phyloP scores from a whole-genome alignment of 2,888 invertebrate genomes.

The Plusia festucae region DNA sequence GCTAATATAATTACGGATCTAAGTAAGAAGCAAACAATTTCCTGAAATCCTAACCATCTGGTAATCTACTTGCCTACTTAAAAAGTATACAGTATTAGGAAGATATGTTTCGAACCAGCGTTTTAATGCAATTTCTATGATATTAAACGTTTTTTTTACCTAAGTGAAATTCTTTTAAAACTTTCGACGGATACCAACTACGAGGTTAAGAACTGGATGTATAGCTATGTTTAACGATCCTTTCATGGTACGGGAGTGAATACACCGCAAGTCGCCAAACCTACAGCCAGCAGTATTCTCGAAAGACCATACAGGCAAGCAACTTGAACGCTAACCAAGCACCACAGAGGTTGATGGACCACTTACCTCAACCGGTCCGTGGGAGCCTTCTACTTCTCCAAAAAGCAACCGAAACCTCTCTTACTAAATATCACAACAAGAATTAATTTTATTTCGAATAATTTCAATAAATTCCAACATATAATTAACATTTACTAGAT shows the following conservation, averaged over 20 bases:
- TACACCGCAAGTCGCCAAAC: background rate
- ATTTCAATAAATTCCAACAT: slow-evolving; percentile 82
- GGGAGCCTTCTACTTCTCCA: slow-evolving; percentile 73
- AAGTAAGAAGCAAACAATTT: too few relatives aligned
- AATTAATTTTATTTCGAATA: slow-evolving; percentile 81
- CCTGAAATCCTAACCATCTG: too few relatives aligned
- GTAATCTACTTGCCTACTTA: too few relatives aligned
- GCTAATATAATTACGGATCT: too few relatives aligned
- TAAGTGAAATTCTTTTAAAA: background rate
- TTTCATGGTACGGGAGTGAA: background rate
- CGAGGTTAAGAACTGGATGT: too few relatives aligned
- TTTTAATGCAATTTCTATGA: too few relatives aligned
- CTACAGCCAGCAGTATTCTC: background rate
- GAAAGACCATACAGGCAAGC: slow-evolving; percentile 31
- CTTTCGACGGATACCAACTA: background rate
- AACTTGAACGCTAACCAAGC: slow-evolving; percentile 37
- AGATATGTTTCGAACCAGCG: too few relatives aligned
- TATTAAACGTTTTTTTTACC: too few relatives aligned
- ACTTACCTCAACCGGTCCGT: slow-evolving; percentile 78
- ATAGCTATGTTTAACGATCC: background rate
- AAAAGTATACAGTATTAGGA: too few relatives aligned
- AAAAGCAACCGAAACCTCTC: slow-evolving; percentile 70
- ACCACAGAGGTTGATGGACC: slow-evolving; percentile 71
- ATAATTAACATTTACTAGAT: slow-evolving; percentile 85
- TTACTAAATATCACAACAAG: slow-evolving; percentile 74